A percentile compares a stretch with the other conserved stretches of the same genome.
phyloP scores from a whole-genome alignment of 2,888 invertebrate genomes.

The Priocnemis perturbator region DNA sequence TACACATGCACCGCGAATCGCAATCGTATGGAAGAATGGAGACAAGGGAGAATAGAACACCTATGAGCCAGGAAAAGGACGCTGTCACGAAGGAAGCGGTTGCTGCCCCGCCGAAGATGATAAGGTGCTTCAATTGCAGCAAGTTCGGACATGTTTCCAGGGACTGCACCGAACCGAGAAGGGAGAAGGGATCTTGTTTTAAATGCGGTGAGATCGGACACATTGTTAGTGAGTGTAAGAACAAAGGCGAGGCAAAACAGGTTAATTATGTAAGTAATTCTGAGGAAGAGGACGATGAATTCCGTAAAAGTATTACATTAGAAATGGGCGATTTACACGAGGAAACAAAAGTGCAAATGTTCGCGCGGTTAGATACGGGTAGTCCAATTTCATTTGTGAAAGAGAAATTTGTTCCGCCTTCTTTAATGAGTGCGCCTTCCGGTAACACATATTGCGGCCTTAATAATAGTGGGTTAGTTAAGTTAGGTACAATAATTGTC shows the following conservation, averaged over 20 bases:
- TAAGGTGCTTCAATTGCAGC: slow-evolving; percentile 7
- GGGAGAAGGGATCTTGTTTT: slow-evolving; percentile 10
- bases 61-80: no score
- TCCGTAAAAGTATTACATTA: no score
- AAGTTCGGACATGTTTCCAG: not conserved
- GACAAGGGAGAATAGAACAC: no score
- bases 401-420: not conserved
- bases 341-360: not conserved
- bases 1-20: no score
- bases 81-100: no score
- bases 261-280: no score
- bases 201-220: not conserved
- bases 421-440: not conserved
- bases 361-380: slow-evolving; percentile 2
- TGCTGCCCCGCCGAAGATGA: no score
- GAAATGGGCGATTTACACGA: no score
- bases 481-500: not conserved
- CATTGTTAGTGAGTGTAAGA: slow-evolving; percentile 3
- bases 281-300: no score
- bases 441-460: slow-evolving; percentile 3
- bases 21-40: no score
- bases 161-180: not conserved
- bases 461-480: not conserved
- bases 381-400: slow-evolving; percentile 18
- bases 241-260: no score